Evolutionary conservation across 2,888 invertebrate species (phyloP), one percentile per base, ranked within the genome.

Genomic region (Cephus rjabovi): DNA sequence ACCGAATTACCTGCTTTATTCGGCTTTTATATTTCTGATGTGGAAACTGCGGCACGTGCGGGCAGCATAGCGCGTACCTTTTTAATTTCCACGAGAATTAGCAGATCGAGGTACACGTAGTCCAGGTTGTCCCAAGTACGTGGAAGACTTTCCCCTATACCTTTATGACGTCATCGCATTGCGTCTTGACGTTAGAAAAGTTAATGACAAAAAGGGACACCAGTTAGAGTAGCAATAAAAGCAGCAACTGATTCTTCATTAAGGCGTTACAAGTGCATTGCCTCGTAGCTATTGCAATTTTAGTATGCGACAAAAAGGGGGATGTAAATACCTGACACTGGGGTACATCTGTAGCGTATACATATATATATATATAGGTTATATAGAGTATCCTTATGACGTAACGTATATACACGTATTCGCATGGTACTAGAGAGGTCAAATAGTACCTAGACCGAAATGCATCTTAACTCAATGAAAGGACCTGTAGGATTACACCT

Each of bases 361-460:
- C 69, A 30, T 30, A 71, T 4, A 40, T 30, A 71, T 4, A 40
- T 37, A 76, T 34, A 30, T 34, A 56, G n/a, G 56, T 69, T 40
- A 40, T 6, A 40, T 79, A 73, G 74, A 80, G 78, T 80, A 83
- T 82, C 83, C 83, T 85, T 82, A 85, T 79, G 79, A 83, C 81
- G 69, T 75, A 76, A 76, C 80, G 77, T 75, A 15, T 77, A 75
- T 80, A 56, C 74, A 79, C 80, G 79, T 56, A 56, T 80, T 78
- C 77, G 81, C 81, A 76, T 80, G 77, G 79, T 77, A 74, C 40
- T 35, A 70, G 75, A 79, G 75, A 73, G 75, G 75, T 77, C 75
- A 75, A 71, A 4, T 23, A 34, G 33, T 9, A 23, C 0, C 31
- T 4, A 23, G 31, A 34, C 31, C 31, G 31, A 31, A 71, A 31